Percentiles rank a stretch among this genome's conserved stretches.
Conservation (phyloP, 2,797 vertebrate genomes). For the Bradypodion ventrale region DNA sequence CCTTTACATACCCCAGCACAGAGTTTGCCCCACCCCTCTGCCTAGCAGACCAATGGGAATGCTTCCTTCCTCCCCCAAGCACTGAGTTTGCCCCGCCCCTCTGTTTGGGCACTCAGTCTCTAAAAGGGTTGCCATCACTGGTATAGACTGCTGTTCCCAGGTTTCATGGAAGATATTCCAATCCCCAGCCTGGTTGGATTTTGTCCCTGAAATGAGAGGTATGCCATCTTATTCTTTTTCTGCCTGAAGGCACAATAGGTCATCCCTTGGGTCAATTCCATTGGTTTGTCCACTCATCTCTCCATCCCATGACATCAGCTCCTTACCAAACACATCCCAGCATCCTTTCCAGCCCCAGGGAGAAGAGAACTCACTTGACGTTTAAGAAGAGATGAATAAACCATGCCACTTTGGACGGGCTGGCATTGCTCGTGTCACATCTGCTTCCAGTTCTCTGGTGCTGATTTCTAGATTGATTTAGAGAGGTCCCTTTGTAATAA, state of each 20-base stretch:
- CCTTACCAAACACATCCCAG: neutral
- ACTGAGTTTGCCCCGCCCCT: no score
- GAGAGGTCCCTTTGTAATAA: constrained; percentile 64
- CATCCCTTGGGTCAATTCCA: neutral
- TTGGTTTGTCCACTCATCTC: neutral
- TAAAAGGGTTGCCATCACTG: no score
- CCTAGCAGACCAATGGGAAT: no score
- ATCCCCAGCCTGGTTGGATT: neutral
- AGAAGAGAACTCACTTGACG: neutral
- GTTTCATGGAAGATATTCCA: neutral
- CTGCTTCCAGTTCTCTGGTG: constrained; percentile 35
- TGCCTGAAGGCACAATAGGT: neutral
- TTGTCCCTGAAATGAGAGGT: neutral
- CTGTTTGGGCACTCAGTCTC: no score
- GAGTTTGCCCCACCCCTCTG: no score
- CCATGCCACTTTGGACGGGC: neutral
- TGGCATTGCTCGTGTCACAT: neutral
- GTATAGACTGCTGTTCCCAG: neutral
- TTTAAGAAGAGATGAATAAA: neutral
- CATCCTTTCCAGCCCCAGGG: neutral
- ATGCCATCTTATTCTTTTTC: neutral
- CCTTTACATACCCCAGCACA: no score
- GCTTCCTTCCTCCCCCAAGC: no score
- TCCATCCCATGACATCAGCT: constrained; percentile 27
- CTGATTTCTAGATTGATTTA: constrained; percentile 63